These are phyloP conservation scores for Capricornis sumatraensis DNA, from an alignment of 2,113 vertebrate species.

Conservation along the genomic window DNA sequence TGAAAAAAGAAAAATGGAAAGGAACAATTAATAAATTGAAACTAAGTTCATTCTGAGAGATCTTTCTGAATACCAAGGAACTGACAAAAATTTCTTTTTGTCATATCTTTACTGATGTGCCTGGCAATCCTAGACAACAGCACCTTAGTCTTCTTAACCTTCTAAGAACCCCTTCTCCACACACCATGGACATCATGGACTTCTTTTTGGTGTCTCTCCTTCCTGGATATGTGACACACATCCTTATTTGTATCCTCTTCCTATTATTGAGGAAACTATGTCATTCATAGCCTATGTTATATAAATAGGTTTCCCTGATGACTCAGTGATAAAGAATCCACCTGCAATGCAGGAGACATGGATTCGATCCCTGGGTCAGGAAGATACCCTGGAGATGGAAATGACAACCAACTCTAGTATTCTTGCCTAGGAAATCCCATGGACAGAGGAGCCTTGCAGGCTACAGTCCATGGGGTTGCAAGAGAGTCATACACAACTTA, in stretches of 20 bases:
- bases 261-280: background rate
- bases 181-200: background rate
- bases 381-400: no score
- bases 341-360: no score
- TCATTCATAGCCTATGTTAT: background rate
- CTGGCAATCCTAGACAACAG: background rate
- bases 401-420: no score
- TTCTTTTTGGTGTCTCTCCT: slow-evolving; percentile 20
- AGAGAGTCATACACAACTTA: no score
- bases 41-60: slow-evolving; percentile 36
- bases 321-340: no score
- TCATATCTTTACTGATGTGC: background rate
- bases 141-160: background rate
- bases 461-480: no score
- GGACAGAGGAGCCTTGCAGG: no score
- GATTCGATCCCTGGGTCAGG: rapidly evolving
- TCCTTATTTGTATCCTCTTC: background rate
- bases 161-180: background rate
- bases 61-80: background rate
- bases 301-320: no score
- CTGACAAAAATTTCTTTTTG: background rate
- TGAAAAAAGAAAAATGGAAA: background rate
- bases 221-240: background rate
- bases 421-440: no score
- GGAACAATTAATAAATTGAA: background rate